Base-by-base conservation (phyloP, 2,888 invertebrate genomes). In the Anthoptus insignis region DNA sequence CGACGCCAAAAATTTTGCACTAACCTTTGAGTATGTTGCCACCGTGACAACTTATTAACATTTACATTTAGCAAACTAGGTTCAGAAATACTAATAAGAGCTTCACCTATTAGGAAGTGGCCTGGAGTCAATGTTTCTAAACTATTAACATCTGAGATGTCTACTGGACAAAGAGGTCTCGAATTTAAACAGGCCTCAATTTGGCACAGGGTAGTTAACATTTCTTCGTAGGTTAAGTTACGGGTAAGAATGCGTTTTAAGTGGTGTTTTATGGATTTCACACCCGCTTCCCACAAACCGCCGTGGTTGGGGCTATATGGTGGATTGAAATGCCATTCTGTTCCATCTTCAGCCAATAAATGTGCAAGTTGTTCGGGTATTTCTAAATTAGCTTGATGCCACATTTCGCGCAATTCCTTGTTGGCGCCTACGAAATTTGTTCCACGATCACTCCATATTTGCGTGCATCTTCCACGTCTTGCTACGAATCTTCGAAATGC, bases 211-310 rank as follows among this genome's bases (percentile, higher is more conserved):
- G 39, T 42, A 8, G 16, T 42, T 9, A 9, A 16, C 39, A 42
- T 42, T 4, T 42, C 39, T 19, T 42, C 39, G 16, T 42, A 42
- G 1, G 49, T 49, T n/a, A 72, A 1, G 69, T 68, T 6, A 66
- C 49, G 2, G 50, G 57, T 16, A 7, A 72, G 19, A 8, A 63
- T 54, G 58, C 60, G 64, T 29, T 57, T 70, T 16, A 76, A 39
- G 39, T 73, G 68, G 8, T 60, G 47, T 56, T 77, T 77, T 0
- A 71, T 53, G 3, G 73, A 73, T 45, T 69, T 68, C 0, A 73
- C 69, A 9, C 68, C 71, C 1, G 71, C 67, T 37, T 74, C 74
- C 73, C 73, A 76, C 6, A 75, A 47, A 6, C 76, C 76, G n/a
- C 72, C 75, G 27, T 69, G 70, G 19, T 72, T 69, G 1, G 75